Evolutionary conservation across 37 sponge, comb jelly and placozoan genomes (phyloP).

Genomic region (Beroe forskalii): DNA sequence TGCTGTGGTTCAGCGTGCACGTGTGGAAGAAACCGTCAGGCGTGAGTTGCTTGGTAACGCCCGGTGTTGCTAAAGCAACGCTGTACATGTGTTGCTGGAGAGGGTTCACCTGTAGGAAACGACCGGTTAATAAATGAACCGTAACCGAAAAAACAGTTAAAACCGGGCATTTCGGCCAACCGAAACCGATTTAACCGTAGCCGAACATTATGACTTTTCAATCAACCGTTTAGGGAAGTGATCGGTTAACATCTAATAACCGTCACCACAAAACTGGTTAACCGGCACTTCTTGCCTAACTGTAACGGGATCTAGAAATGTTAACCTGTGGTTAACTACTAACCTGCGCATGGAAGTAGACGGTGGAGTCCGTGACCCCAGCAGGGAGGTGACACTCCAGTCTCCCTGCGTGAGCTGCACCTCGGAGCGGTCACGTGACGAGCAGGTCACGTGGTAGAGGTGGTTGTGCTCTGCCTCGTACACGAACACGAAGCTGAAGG

Average conservation of each 20-base stretch:
- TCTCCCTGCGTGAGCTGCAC: constrained; percentile 45
- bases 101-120: too few relatives aligned
- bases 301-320: too few relatives aligned
- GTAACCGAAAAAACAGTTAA: too few relatives aligned
- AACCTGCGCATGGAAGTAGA: constrained; percentile 41
- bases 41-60: background rate
- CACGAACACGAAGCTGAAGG: constrained; percentile 5
- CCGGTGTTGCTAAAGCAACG: background rate
- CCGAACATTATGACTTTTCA: too few relatives aligned
- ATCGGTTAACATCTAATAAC: too few relatives aligned
- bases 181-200: too few relatives aligned
- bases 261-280: too few relatives aligned
- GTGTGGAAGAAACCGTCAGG: constrained; percentile 56
- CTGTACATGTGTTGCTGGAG: constrained; percentile 49
- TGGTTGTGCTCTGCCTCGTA: constrained; percentile 7
- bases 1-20: constrained; percentile 11
- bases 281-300: too few relatives aligned
- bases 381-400: constrained; percentile 25
- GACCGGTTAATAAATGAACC: too few relatives aligned
- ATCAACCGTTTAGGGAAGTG: too few relatives aligned
- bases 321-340: too few relatives aligned
- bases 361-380: background rate
- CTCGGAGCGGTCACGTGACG: background rate
- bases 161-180: too few relatives aligned
- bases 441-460: constrained; percentile 6